Conservation (phyloP, 2,797 vertebrate species). For the Clarias laeviceps region DNA sequence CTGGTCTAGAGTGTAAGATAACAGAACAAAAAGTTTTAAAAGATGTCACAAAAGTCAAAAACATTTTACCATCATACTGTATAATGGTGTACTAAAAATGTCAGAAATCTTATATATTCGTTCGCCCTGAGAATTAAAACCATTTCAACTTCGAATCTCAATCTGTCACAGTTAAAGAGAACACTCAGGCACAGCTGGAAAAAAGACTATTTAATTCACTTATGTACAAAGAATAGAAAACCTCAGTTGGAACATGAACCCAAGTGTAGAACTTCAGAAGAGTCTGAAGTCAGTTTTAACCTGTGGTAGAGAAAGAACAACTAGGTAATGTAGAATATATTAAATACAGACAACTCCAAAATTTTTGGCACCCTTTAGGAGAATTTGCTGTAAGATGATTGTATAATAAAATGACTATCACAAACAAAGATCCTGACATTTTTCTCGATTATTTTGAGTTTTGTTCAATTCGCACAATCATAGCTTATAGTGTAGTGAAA, state of each 20-base stretch:
- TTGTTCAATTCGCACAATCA: not conserved
- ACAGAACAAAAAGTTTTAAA: not conserved
- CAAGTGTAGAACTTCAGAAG: not conserved
- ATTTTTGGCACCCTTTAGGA: not conserved
- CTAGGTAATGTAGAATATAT: not conserved
- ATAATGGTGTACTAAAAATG: too few species aligned
- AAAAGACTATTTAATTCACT: slow-evolving; percentile 67
- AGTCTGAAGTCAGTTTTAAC: not conserved
- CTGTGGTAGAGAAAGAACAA: slow-evolving; percentile 8
- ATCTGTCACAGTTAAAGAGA: not conserved
- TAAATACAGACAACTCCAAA: not conserved
- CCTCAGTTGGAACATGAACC: slow-evolving; percentile 53
- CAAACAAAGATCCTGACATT: not conserved
- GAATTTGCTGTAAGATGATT: not conserved
- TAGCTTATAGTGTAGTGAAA: not conserved
- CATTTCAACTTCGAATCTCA: not conserved
- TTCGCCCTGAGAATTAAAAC: not conserved
- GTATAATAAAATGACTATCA: not conserved
- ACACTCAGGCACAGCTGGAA: not conserved
- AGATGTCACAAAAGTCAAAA: not conserved
- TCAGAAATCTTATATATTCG: not conserved
- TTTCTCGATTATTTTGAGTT: not conserved
- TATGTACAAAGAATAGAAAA: slow-evolving; percentile 81
- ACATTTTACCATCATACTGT: not conserved
- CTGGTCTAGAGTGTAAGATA: not conserved